These are phyloP conservation scores for Andrena dorsata DNA, from an alignment of 2,888 invertebrate species.

Conservation along the genomic window DNA sequence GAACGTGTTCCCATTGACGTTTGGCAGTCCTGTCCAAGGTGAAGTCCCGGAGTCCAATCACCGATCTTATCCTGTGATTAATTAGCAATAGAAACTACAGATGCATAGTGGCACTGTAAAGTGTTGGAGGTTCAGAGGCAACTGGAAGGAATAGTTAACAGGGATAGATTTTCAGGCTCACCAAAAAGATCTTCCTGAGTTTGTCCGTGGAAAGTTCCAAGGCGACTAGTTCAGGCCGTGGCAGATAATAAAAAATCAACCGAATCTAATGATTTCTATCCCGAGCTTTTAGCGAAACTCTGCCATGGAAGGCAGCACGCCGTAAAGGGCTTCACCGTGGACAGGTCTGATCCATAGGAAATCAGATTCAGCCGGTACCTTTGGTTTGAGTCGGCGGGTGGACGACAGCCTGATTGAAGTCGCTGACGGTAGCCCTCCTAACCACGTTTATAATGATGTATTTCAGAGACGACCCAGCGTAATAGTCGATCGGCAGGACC, in stretches of 20 bases:
- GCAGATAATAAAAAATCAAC: no score
- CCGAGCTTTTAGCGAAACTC: background rate
- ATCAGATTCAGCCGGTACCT: conserved; percentile 40
- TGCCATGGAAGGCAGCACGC: background rate
- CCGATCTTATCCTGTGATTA: no score
- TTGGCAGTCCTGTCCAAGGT: background rate
- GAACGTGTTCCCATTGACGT: background rate
- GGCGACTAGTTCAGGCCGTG: no score
- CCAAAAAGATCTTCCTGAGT: no score
- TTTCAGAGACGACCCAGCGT: conserved; percentile 88
- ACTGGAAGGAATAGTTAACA: no score
- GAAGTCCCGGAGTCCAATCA: background rate
- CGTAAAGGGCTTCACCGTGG: background rate
- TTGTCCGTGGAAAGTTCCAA: no score
- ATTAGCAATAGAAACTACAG: no score
- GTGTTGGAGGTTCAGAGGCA: no score
- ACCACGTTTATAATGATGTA: conserved; percentile 89
- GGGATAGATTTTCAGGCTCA: no score
- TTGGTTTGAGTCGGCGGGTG: conserved; percentile 85
- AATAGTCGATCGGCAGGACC: conserved; percentile 88
- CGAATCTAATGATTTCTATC: no score
- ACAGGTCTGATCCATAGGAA: background rate
- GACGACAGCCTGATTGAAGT: conserved; percentile 87
- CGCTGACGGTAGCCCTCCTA: conserved; percentile 87
- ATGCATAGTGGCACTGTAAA: no score